These are phyloP conservation scores for Oscarella lobularis DNA, from an alignment of 37 sponge, comb jelly and placozoan species.

Conservation along the genomic window DNA sequence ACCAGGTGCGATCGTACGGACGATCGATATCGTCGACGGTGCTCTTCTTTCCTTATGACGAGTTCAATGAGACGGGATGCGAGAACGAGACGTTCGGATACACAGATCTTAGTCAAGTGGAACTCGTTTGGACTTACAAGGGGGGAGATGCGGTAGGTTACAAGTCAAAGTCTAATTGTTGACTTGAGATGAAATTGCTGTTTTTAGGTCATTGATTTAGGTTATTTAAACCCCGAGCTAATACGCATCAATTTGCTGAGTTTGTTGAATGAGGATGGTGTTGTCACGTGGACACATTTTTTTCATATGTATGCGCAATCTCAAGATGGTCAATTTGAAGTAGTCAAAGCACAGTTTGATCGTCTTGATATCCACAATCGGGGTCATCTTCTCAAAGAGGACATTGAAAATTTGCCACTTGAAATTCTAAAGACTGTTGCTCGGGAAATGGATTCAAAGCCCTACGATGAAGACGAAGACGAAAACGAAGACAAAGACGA, in stretches of 20 bases:
- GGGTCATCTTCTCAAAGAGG: background rate
- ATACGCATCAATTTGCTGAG: background rate
- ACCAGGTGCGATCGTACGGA: conserved; percentile 11
- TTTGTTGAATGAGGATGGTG: background rate
- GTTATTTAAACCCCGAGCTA: conserved; percentile 11
- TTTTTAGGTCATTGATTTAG: conserved; percentile 5
- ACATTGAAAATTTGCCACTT: background rate
- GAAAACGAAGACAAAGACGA: background rate
- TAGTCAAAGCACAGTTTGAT: background rate
- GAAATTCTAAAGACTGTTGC: background rate
- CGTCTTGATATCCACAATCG: background rate
- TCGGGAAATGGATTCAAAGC: background rate
- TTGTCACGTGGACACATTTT: too few relatives aligned
- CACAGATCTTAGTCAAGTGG: conserved; percentile 4
- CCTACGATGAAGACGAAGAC: background rate
- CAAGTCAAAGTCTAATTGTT: background rate
- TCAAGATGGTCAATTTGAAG: background rate
- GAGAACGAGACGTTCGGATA: background rate
- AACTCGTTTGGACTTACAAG: conserved; percentile 7
- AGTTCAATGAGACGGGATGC: conserved; percentile 7
- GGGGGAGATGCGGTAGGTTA: background rate
- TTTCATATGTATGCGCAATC: too few relatives aligned
- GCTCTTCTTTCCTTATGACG: background rate
- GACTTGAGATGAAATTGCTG: background rate
- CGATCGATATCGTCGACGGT: conserved; percentile 3